Conservation (phyloP, 2,888 invertebrate genomes). For the Serrognathus titanus region DNA sequence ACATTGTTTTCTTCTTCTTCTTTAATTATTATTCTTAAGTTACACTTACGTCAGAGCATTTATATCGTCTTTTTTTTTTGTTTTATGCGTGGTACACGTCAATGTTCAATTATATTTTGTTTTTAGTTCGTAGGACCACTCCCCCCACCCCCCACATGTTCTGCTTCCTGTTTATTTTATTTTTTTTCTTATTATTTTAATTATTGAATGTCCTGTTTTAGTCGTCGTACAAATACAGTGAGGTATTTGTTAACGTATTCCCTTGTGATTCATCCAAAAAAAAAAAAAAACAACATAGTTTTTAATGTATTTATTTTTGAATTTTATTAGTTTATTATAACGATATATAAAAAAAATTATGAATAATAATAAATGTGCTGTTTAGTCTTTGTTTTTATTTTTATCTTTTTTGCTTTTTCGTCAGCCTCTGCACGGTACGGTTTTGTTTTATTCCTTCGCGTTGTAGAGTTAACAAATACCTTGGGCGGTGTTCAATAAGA, state of each 20-base stretch:
- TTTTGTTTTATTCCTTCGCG: no score
- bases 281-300: conserved; percentile 3
- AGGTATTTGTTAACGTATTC: conserved; percentile 28
- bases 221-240: conserved; percentile 11
- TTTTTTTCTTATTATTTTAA: no score
- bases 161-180: no score
- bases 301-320: conserved; percentile 9
- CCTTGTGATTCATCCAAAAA: conserved; percentile 19
- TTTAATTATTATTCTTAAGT: conserved; percentile 3
- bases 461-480: conserved; percentile 6
- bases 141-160: neutral
- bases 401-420: neutral
- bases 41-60: conserved; percentile 1
- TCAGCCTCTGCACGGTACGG: no score
- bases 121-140: neutral
- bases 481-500: neutral
- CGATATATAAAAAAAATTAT: no score
- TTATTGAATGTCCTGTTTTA: neutral
- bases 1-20: conserved; percentile 6
- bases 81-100: neutral
- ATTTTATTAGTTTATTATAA: no score
- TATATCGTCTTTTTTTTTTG: neutral
- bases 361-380: conserved; percentile 3
- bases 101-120: neutral
- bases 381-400: neutral